A percentile compares a stretch with the other conserved stretches of the same genome.
Evolutionary conservation across 2,113 vertebrate genomes (phyloP).

Genomic region (Anser brachyrhynchus): DNA sequence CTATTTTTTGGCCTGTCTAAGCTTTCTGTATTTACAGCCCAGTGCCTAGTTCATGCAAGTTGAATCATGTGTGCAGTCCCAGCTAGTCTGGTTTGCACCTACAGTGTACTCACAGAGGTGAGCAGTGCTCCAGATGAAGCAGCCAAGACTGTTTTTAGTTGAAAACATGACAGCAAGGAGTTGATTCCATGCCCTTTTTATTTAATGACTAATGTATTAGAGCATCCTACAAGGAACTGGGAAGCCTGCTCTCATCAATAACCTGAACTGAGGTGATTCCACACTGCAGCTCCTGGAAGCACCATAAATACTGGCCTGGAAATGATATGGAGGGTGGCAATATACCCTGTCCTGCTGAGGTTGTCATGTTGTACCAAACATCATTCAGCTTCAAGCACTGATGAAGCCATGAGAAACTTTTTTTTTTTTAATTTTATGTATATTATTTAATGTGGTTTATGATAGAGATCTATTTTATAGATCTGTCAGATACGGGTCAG

Average conservation of each 20-base stretch:
- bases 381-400: background rate
- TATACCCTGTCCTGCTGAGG: background rate
- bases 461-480: background rate
- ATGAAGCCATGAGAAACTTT: background rate
- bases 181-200: background rate
- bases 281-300: background rate
- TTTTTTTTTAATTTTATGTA: background rate
- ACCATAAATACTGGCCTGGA: background rate
- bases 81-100: background rate
- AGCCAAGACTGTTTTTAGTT: background rate
- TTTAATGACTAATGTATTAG: background rate
- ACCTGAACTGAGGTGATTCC: background rate
- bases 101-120: accelerated
- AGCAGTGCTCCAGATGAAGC: background rate
- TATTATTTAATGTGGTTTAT: background rate
- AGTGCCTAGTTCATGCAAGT: background rate
- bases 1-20: background rate
- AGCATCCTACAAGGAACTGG: background rate
- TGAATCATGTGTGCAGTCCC: background rate
- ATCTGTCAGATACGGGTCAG: background rate
- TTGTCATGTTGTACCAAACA: background rate
- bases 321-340: background rate
- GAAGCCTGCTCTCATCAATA: background rate
- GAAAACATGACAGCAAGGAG: background rate
- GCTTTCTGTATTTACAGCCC: background rate